phyloP scores from a whole-genome alignment of 1,140 invertebrate species.

The Idris sp. region DNA sequence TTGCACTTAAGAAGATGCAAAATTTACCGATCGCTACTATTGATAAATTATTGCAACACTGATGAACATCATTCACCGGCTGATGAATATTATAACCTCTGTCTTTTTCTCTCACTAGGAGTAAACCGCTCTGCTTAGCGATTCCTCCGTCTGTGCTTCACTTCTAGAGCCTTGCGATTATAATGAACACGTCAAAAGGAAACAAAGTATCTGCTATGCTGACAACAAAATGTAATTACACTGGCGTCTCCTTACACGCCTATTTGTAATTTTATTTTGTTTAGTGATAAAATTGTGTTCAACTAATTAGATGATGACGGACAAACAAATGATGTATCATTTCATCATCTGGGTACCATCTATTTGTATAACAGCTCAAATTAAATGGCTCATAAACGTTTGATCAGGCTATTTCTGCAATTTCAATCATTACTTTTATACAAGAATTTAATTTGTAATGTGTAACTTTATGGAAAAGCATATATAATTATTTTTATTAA shows the following conservation, averaged over 20 bases:
- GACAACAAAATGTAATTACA: conserved; percentile 46
- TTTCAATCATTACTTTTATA: too few species aligned
- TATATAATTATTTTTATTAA: too few species aligned
- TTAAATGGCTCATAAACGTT: too few species aligned
- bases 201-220: conserved; percentile 57
- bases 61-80: conserved; percentile 55
- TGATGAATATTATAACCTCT: conserved; percentile 46
- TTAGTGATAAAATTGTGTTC: conserved; percentile 25
- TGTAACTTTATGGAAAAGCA: too few species aligned
- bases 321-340: conserved; percentile 10
- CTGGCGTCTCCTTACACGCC: conserved; percentile 33
- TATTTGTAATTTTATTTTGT: conserved; percentile 50
- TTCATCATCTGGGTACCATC: too few species aligned
- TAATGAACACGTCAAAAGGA: conserved; percentile 62
- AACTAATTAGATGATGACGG: conserved; percentile 35
- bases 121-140: conserved; percentile 57
- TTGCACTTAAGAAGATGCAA: too few species aligned
- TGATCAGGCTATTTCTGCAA: too few species aligned
- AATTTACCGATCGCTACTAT: conserved; percentile 32
- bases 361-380: too few species aligned
- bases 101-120: conserved; percentile 5
- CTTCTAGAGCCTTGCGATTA: conserved; percentile 31
- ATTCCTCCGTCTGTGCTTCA: too few species aligned
- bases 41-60: conserved; percentile 50
- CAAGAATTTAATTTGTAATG: too few species aligned